phyloP scores from a whole-genome alignment of 2,797 vertebrate species.

The Muscicapa striata region DNA sequence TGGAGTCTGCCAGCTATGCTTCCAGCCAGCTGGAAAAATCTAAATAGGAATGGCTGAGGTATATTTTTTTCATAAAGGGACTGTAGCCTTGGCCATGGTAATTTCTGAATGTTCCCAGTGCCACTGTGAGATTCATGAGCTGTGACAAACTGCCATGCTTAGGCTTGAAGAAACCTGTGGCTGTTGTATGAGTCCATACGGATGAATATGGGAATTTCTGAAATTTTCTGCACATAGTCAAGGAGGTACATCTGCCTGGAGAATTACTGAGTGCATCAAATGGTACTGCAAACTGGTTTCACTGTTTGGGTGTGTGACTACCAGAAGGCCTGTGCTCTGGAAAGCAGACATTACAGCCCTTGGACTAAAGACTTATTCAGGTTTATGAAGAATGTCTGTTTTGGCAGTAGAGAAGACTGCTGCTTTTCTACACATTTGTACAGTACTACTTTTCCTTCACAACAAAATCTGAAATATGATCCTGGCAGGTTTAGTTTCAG shows the following conservation, averaged over 20 bases:
- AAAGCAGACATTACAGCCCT: neutral
- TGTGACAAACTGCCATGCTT: neutral
- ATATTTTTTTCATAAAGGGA: neutral
- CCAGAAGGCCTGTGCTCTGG: neutral
- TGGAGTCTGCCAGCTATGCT: neutral
- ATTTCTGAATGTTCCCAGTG: neutral
- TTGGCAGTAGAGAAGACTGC: neutral
- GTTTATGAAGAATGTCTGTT: neutral
- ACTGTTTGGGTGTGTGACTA: neutral
- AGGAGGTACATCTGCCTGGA: neutral
- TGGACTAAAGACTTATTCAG: neutral
- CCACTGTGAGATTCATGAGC: neutral
- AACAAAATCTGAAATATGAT: neutral
- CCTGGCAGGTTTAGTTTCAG: neutral
- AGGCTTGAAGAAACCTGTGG: neutral
- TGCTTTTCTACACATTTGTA: neutral
- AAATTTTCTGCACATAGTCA: neutral
- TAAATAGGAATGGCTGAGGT: neutral
- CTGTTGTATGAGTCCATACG: neutral
- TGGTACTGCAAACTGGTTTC: neutral
- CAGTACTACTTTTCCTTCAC: neutral
- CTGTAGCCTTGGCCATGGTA: neutral
- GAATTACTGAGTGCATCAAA: neutral
- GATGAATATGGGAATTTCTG: neutral
- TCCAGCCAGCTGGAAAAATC: neutral